A percentile compares a stretch with the other conserved stretches of the same genome.
Conservation (phyloP, 1,140 invertebrate species). For the Papilio glaucus region DNA sequence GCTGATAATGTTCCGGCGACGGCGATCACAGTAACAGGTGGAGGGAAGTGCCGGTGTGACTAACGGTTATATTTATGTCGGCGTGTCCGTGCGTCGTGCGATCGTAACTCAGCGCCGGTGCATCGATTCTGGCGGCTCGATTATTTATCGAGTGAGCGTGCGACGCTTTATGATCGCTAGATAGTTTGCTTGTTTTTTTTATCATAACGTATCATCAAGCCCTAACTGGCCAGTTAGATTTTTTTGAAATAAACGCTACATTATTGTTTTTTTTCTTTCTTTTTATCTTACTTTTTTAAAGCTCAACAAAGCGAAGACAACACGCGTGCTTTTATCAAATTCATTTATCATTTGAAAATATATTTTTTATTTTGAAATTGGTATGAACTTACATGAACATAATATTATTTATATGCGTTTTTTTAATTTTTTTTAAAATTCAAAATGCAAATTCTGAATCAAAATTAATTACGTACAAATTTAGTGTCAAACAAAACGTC, state of each 20-base stretch:
- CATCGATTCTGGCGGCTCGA: conserved; percentile 61
- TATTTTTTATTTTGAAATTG: too few species aligned
- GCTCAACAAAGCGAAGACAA: too few species aligned
- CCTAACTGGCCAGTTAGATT: conserved; percentile 9
- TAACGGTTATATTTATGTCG: conserved; percentile 74
- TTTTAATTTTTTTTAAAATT: too few species aligned
- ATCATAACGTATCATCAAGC: background rate
- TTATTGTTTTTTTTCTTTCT: too few species aligned
- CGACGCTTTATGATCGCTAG: conserved; percentile 34
- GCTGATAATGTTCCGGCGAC: conserved; percentile 52
- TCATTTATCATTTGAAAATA: too few species aligned
- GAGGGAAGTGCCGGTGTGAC: conserved; percentile 61
- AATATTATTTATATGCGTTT: too few species aligned
- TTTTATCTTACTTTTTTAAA: too few species aligned
- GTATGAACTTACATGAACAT: too few species aligned
- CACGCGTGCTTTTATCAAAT: too few species aligned
- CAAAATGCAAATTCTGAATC: background rate
- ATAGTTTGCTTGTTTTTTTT: conserved; percentile 28
- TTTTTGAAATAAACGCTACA: too few species aligned
- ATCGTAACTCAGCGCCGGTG: conserved; percentile 70
- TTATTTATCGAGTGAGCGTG: conserved; percentile 63
- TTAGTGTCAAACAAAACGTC: background rate
- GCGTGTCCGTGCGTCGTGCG: conserved; percentile 63
- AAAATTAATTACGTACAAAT: background rate
- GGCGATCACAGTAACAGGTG: conserved; percentile 71